A percentile compares a stretch with the other conserved stretches of the same genome.
These are phyloP conservation scores for Taxidea taxus DNA, from an alignment of 2,113 vertebrate genomes.

Conservation along the genomic window DNA sequence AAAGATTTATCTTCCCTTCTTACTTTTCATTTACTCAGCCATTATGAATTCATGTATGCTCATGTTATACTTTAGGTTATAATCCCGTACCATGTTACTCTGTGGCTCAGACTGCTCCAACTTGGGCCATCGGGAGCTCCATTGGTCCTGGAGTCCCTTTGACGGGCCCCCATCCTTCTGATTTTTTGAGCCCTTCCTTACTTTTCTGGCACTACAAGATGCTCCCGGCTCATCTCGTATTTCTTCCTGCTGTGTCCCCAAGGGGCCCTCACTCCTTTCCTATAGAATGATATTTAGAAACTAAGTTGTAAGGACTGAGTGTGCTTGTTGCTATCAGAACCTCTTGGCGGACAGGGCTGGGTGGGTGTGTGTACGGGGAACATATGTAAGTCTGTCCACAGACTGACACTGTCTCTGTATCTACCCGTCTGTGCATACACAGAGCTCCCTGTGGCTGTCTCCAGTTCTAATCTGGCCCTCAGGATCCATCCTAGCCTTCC, in stretches of 20 bases:
- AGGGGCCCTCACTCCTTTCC: background rate
- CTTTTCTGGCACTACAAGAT: background rate
- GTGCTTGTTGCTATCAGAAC: background rate
- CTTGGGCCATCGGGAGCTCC: background rate
- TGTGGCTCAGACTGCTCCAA: background rate
- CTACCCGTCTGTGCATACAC: fast-evolving
- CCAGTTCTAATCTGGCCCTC: background rate
- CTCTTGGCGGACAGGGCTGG: background rate
- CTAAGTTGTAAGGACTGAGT: background rate
- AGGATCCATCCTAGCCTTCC: background rate
- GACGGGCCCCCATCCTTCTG: background rate
- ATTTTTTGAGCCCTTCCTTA: background rate
- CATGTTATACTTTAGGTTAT: background rate
- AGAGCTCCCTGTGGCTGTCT: background rate
- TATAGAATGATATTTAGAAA: background rate
- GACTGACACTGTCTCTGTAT: background rate
- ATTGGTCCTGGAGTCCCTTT: background rate
- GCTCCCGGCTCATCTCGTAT: background rate
- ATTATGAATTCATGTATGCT: background rate
- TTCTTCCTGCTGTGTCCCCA: background rate
- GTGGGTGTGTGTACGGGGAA: too few relatives aligned
- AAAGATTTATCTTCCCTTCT: background rate
- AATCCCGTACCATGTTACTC: background rate
- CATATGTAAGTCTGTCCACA: too few relatives aligned
- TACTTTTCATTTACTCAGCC: background rate